A percentile compares a stretch with the other conserved stretches of the same genome.
Conservation (phyloP, 2,888 invertebrate species). For the Sceliomorpha sp. region DNA sequence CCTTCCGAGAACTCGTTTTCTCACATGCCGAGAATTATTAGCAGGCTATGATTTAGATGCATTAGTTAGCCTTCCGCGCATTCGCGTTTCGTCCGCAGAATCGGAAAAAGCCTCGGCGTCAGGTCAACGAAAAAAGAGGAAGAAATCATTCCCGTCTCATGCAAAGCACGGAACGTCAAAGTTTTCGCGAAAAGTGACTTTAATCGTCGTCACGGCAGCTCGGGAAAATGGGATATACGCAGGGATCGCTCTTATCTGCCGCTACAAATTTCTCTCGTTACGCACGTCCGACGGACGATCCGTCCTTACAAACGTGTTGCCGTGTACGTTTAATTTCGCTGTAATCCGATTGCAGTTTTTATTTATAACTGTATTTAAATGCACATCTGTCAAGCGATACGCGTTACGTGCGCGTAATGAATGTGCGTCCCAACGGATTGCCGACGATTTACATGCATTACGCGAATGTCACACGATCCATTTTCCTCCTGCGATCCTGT, state of each 20-base stretch:
- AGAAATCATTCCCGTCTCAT: constrained; percentile 27
- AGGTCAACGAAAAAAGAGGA: constrained; percentile 17
- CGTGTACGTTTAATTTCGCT: constrained; percentile 6
- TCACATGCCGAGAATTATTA: constrained; percentile 36
- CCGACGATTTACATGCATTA: constrained; percentile 35
- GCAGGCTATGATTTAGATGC: constrained; percentile 50
- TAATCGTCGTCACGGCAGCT: no score
- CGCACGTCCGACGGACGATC: no score
- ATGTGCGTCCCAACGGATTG: constrained; percentile 32
- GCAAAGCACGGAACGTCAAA: constrained; percentile 10
- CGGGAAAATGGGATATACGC: no score
- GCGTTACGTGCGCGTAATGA: constrained; percentile 5
- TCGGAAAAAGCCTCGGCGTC: no score
- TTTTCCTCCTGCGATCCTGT: constrained; percentile 46
- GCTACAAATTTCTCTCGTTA: no score
- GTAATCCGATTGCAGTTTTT: constrained; percentile 21
- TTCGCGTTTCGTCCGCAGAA: constrained; percentile 22
- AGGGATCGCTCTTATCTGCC: no score
- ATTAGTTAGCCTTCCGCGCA: constrained; percentile 22
- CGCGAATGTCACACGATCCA: constrained; percentile 43
- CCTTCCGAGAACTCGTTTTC: constrained; percentile 44
- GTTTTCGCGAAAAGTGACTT: no score
- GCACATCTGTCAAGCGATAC: constrained; percentile 29
- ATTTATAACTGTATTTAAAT: constrained; percentile 38
- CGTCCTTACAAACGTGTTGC: background rate